Base-by-base conservation (phyloP, 2,113 vertebrate species). In the Nothocercus julius region DNA sequence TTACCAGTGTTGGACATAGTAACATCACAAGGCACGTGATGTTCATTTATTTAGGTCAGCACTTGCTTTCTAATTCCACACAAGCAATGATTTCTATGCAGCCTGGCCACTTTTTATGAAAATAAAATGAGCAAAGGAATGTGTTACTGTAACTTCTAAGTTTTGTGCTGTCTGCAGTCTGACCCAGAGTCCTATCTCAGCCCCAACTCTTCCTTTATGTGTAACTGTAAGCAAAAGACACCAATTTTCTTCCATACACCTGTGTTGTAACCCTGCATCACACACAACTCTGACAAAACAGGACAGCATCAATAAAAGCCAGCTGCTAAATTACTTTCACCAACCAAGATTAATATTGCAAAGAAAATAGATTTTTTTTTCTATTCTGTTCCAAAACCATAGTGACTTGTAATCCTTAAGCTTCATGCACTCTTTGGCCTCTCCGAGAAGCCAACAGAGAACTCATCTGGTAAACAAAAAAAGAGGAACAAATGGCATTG, bases 211-310 rank as follows among this genome's bases (percentile, higher is more conserved):
- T 58, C 34, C n/a, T 72, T 24, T 42, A 7, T 4, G 5, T 5
- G 5, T 34, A 6, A 2, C 13, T 83, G n/a, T 1, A 0, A 69
- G 2, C 1, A 1, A 6, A 11, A 85, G 19, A 49, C 16, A 53
- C 0, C 2, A 16, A 38, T 85, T 16, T 72, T 75, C 28, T 70
- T 73, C 44, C 58, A 27, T 3, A 44, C 7, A 58, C 53, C 21
- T 27, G 19, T 0, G 0, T 45, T 45, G 27, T 56, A 78, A 2
- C 15, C 38, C n/a, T 49, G 15, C 66, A 77, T 32, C 5, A 8
- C 11, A 16, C 3, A 15, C 3, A 10, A 8, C 4, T 27, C 28
- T 45, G 68, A 82, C 27, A 27, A 78, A 82, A 44, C 5, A 70
- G 21, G 13, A 13, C 28, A 11, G 16, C 1, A 1, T 8, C 32